A percentile compares a stretch with the other conserved stretches of the same genome.
Conservation (phyloP, 2,888 invertebrate species). For the Limnephilus rhombicus region DNA sequence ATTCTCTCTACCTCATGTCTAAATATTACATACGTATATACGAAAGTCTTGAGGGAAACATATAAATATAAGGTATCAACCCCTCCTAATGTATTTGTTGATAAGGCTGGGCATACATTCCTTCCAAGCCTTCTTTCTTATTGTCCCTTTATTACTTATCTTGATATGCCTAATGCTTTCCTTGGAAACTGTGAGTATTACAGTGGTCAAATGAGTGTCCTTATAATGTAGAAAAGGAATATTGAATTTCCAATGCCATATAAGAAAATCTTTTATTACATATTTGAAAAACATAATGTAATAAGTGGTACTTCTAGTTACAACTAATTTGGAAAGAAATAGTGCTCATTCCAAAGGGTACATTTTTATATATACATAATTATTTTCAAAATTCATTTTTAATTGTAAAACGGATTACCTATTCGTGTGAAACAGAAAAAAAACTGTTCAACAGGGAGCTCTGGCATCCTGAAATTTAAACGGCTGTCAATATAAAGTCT, state of each 20-base stretch:
- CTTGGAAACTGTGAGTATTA: neutral
- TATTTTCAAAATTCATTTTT: neutral
- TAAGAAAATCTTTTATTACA: neutral
- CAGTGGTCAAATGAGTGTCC: conserved; percentile 1
- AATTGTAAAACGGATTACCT: neutral
- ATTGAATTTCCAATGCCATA: neutral
- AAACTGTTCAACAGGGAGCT: neutral
- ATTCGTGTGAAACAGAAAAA: neutral
- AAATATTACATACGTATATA: neutral
- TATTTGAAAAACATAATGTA: neutral
- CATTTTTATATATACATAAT: neutral
- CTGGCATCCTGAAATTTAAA: neutral
- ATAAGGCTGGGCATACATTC: neutral
- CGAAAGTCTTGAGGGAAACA: neutral
- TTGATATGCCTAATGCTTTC: neutral
- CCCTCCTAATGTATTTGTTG: neutral
- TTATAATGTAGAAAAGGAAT: neutral
- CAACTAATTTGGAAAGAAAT: neutral
- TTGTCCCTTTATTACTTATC: neutral
- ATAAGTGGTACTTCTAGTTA: neutral
- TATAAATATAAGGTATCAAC: neutral
- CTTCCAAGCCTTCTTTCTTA: neutral
- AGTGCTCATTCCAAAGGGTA: too few relatives aligned
- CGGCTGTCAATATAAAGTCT: neutral
- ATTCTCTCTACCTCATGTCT: neutral